phyloP scores from a whole-genome alignment of 2,888 invertebrate species.

The Acronicta leporina region DNA sequence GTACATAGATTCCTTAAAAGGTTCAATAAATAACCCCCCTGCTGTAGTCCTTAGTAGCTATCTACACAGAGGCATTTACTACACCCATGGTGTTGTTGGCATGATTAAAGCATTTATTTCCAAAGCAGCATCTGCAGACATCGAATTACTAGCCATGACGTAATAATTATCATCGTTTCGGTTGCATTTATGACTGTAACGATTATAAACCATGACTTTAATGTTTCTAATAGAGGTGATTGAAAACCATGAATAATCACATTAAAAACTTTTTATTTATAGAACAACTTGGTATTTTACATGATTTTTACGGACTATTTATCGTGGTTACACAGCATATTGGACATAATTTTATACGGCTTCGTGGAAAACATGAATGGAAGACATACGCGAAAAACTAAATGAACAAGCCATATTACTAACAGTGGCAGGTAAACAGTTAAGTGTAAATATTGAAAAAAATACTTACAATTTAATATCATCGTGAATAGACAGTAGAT shows the following conservation, averaged over 20 bases:
- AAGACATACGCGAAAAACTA: slow-evolving; percentile 13
- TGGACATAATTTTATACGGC: slow-evolving; percentile 54
- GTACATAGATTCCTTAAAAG: too few relatives aligned
- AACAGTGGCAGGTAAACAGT: background rate
- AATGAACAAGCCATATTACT: slow-evolving; percentile 6
- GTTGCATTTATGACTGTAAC: slow-evolving; percentile 3
- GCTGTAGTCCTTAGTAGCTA: too few relatives aligned
- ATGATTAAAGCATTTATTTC: slow-evolving; percentile 3
- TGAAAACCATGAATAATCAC: slow-evolving; percentile 9
- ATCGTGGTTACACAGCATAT: slow-evolving; percentile 7
- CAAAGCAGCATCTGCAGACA: slow-evolving; percentile 4
- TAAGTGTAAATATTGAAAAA: background rate
- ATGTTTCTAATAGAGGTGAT: background rate
- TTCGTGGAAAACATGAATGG: slow-evolving; percentile 60
- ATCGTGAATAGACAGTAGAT: slow-evolving; percentile 92
- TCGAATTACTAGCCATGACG: slow-evolving; percentile 24
- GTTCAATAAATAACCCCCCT: too few relatives aligned
- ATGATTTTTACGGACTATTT: background rate
- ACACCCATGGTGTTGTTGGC: background rate
- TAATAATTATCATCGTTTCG: slow-evolving; percentile 19
- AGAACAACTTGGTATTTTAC: background rate
- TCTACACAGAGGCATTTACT: too few relatives aligned
- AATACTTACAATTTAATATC: slow-evolving; percentile 92
- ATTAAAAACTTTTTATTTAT: background rate
- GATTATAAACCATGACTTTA: background rate